Evolutionary conservation across 2,888 invertebrate genomes (phyloP).

Genomic region (Gymnosoma rotundatum): DNA sequence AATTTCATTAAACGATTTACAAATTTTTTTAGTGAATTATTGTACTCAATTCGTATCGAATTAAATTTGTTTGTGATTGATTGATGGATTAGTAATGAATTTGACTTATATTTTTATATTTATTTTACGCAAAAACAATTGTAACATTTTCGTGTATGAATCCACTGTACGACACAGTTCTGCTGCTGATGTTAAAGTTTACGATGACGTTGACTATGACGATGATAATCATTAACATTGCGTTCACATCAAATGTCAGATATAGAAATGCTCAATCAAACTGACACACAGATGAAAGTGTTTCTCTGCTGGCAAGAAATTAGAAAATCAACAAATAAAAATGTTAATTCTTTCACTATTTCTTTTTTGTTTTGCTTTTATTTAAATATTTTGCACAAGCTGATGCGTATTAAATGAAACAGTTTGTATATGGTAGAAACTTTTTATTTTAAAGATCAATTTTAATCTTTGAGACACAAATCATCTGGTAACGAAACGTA

Average conservation of each 20-base stretch:
- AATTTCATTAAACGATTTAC: too few relatives aligned
- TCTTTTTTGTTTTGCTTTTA: too few relatives aligned
- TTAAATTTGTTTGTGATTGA: too few relatives aligned
- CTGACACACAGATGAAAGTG: conserved; percentile 57
- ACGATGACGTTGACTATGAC: background rate
- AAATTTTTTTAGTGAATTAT: too few relatives aligned
- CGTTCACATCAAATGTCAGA: conserved; percentile 56
- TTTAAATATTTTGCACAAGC: background rate
- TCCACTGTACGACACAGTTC: conserved; percentile 11
- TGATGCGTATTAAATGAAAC: conserved; percentile 1
- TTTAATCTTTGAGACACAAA: conserved; percentile 47
- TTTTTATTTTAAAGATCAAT: conserved; percentile 9
- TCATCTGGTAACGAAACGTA: conserved; percentile 7
- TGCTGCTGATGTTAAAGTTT: conserved; percentile 22
- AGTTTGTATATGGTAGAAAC: background rate
- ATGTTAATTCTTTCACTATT: conserved; percentile 43
- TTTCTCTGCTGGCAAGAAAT: conserved; percentile 43
- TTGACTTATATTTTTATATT: too few relatives aligned
- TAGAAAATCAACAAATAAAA: conserved; percentile 27
- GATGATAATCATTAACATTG: conserved; percentile 55
- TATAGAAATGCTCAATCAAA: conserved; percentile 56
- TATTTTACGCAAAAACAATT: background rate
- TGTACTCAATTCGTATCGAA: too few relatives aligned
- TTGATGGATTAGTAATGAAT: too few relatives aligned
- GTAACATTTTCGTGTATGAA: background rate